Percentiles rank a stretch among this genome's conserved stretches.
Conservation (phyloP, 2,888 invertebrate genomes). For the Patella depressa region DNA sequence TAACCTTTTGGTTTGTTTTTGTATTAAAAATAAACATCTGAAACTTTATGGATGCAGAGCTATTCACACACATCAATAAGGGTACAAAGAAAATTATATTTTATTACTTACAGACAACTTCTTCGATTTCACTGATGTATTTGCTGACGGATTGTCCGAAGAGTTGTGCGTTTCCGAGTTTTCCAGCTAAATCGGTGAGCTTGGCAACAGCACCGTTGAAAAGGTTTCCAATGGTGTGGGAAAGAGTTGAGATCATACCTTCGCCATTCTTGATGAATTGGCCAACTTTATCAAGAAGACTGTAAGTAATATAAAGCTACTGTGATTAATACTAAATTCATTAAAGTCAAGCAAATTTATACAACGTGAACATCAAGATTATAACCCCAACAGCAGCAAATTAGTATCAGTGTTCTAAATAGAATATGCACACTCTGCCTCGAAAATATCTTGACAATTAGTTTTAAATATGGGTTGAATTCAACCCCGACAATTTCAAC, state of each 20-base stretch:
- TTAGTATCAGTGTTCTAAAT: no score
- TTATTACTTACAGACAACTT: slow-evolving; percentile 18
- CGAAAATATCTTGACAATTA: neutral
- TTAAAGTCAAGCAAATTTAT: neutral
- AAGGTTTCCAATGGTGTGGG: slow-evolving; percentile 11
- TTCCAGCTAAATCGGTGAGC: slow-evolving; percentile 1
- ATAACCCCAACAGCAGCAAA: no score
- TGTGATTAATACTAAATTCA: neutral
- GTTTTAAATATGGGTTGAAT: neutral
- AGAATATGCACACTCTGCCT: neutral
- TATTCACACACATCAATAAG: no score
- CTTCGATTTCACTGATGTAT: slow-evolving; percentile 11
- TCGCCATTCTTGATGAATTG: slow-evolving; percentile 14
- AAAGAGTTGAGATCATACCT: slow-evolving; percentile 2
- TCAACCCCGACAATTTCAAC: neutral
- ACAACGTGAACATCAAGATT: no score
- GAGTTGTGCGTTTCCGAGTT: neutral
- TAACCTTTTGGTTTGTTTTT: no score
- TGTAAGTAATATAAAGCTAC: neutral
- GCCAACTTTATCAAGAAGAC: neutral
- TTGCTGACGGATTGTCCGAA: neutral
- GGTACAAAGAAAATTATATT: no score
- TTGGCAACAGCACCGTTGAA: slow-evolving; percentile 17
- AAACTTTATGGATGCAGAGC: no score
- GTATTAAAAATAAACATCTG: no score